Conservation (phyloP, 2,113 vertebrate species). For the Donacobius atricapilla region DNA sequence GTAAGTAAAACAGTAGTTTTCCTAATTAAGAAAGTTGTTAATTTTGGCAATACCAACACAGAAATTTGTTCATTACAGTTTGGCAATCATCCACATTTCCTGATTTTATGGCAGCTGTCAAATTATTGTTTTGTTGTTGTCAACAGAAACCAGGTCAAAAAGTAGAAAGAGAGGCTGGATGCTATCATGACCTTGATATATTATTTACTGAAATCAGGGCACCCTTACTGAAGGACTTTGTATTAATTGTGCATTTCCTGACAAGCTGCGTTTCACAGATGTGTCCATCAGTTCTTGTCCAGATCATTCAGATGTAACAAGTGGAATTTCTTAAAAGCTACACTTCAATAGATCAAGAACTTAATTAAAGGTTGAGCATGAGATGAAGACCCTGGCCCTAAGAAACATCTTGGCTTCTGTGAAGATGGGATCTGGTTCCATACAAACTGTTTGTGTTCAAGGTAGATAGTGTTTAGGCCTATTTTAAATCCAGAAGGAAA, state of each 20-base stretch:
- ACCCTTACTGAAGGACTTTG: background rate
- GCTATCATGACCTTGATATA: background rate
- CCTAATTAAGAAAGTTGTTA: background rate
- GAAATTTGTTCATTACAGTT: background rate
- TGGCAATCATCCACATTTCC: background rate
- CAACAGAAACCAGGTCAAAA: background rate
- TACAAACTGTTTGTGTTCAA: background rate
- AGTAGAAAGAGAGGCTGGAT: background rate
- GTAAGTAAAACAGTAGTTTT: background rate
- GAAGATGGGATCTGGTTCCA: background rate
- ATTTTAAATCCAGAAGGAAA: background rate
- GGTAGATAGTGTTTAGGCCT: background rate
- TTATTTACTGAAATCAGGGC: background rate
- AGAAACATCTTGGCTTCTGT: background rate
- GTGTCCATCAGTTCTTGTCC: background rate
- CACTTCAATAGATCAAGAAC: background rate
- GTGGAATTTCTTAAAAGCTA: background rate
- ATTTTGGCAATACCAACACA: background rate
- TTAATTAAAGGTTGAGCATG: background rate
- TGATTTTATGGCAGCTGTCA: background rate
- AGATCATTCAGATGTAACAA: background rate
- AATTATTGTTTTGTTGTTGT: background rate
- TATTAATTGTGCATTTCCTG: background rate
- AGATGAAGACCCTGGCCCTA: background rate
- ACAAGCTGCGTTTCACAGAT: background rate